These are phyloP conservation scores for Omphaloscelis lunosa DNA, from an alignment of 2,888 invertebrate species.

Conservation along the genomic window DNA sequence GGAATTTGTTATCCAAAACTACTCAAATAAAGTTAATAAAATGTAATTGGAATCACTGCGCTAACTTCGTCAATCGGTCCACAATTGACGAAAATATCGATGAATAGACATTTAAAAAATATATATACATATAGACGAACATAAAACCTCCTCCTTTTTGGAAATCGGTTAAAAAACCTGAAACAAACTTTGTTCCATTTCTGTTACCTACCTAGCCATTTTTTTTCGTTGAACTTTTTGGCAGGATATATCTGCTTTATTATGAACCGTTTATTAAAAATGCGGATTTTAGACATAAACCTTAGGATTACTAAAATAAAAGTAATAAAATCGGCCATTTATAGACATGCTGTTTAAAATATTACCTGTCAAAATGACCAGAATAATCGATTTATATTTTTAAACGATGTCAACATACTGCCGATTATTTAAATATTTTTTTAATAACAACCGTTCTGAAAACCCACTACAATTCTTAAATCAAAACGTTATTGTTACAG, in stretches of 20 bases:
- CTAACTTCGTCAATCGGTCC: no score
- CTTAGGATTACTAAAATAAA: conserved; percentile 28
- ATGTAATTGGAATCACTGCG: no score
- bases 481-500: background rate
- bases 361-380: conserved; percentile 29
- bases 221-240: conserved; percentile 15
- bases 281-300: conserved; percentile 24
- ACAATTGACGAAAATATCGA: no score
- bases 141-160: no score
- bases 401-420: conserved; percentile 15
- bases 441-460: background rate
- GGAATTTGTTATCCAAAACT: no score
- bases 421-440: conserved; percentile 2
- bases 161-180: background rate
- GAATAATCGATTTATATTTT: conserved; percentile 39
- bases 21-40: no score
- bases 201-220: background rate
- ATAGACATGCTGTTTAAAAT: conserved; percentile 39
- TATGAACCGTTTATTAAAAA: background rate
- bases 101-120: no score
- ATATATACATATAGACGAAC: no score
- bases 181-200: conserved; percentile 1
- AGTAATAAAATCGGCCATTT: conserved; percentile 52
- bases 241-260: background rate
- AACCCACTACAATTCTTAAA: conserved; percentile 14